Evolutionary conservation across 2,888 invertebrate genomes (phyloP), one percentile per base, ranked within the genome.

Genomic region (Carterocephalus palaemon): DNA sequence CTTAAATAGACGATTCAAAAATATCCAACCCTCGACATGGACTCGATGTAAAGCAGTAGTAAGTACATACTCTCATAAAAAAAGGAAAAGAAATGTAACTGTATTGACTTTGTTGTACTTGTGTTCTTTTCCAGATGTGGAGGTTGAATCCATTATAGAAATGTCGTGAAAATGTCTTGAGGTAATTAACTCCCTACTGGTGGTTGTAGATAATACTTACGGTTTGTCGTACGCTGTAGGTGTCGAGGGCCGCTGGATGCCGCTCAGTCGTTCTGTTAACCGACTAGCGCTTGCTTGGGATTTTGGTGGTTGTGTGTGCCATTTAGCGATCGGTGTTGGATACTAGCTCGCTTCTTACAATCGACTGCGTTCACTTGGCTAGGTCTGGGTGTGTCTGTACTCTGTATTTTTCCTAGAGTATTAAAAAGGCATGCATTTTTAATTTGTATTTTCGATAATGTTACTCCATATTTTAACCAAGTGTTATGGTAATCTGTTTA

Each of bases 71-170:
- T 70, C 65, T 70, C 62, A 64, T 68, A 67, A 64, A 56, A 48
- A 61, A 57, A 59, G 46, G 43, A 51, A 46, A 49, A 53, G 49
- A 50, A 49, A 49, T 57, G 48, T 58, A 67, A 75, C 72, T 74
- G 70, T 85, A 84, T 84, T 86, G 78, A 85, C 80, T 79, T 84
- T 85, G 85, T 86, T 86, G 86, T 86, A 86, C 85, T 86, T 86
- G 86, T 85, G 85, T 85, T 85, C 85, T 86, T 86, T 86, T 85
- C 75, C 86, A 86, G 86, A 84, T 86, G 70, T 84, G 85, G 86
- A 81, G 84, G 78, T 85, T 85, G 83, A 85, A 80, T 83, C 82
- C 76, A 80, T 84, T 79, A 83, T 84, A 81, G 78, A 79, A 82
- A 81, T 82, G 68, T 85, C 84, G 85, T 80, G 84, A 85, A 77